These are phyloP conservation scores for Polydrusus tereticollis DNA, from an alignment of 2,888 invertebrate species.

Conservation along the genomic window DNA sequence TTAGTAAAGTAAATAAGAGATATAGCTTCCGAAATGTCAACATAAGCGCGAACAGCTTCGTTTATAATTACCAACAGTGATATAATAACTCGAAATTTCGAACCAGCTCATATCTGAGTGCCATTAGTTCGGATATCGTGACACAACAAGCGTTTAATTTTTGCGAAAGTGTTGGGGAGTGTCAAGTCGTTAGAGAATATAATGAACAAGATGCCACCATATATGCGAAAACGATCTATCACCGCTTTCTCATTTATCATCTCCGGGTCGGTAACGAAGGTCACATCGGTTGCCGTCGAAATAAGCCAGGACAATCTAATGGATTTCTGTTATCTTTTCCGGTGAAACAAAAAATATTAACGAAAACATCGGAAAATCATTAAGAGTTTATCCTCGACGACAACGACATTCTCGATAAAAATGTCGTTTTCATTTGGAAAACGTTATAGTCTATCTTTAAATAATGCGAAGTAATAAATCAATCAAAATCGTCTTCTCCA, in stretches of 20 bases:
- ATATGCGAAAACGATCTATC: slow-evolving; percentile 60
- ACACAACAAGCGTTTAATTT: slow-evolving; percentile 42
- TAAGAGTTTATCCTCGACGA: slow-evolving; percentile 8
- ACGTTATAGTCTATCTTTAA: too few species aligned
- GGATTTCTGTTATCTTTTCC: slow-evolving; percentile 54
- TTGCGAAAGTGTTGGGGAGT: slow-evolving; percentile 36
- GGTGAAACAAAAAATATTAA: slow-evolving; percentile 18
- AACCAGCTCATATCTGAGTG: slow-evolving; percentile 8
- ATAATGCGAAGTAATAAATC: too few species aligned
- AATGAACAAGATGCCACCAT: slow-evolving; percentile 59
- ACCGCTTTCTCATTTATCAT: slow-evolving; percentile 58
- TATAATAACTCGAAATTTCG: background rate
- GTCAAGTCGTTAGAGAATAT: slow-evolving; percentile 49
- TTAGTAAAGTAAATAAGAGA: too few species aligned
- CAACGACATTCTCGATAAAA: slow-evolving; percentile 6
- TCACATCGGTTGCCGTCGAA: slow-evolving; percentile 50
- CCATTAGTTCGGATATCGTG: slow-evolving; percentile 24
- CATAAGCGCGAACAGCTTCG: background rate
- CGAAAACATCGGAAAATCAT: slow-evolving; percentile 17
- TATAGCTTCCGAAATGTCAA: too few species aligned
- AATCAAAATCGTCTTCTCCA: too few species aligned
- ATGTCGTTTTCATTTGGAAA: slow-evolving; percentile 1
- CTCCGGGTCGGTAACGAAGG: slow-evolving; percentile 52
- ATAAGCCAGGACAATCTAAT: slow-evolving; percentile 54
- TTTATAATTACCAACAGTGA: background rate